Conservation (phyloP, 2,888 invertebrate genomes). For the Tipula confusa region DNA sequence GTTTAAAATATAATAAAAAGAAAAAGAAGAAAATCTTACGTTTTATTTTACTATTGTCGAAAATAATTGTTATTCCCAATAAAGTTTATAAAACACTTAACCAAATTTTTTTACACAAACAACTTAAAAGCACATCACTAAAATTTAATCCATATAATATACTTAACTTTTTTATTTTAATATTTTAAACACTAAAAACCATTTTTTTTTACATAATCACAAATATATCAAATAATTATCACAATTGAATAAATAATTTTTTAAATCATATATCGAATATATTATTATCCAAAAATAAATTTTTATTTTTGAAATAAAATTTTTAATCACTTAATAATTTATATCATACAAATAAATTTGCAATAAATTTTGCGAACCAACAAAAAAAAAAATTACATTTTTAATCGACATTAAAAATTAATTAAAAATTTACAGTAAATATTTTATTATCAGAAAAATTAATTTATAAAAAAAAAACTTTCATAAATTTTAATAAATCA, state of each 20-base stretch:
- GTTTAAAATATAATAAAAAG: not conserved
- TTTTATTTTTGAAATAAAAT: not conserved
- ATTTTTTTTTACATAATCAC: not conserved
- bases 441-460: not conserved
- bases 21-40: not conserved
- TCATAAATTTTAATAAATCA: not conserved
- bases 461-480: not conserved
- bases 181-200: not conserved
- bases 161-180: not conserved
- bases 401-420: not conserved
- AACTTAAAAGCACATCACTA: not conserved
- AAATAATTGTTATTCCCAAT: not conserved
- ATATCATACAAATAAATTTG: no score
- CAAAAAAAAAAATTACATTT: not conserved
- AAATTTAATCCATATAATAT: not conserved
- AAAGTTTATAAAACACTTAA: not conserved
- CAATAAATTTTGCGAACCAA: not conserved
- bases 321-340: constrained; percentile 15
- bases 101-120: not conserved
- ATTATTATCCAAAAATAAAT: not conserved
- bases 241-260: not conserved
- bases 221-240: not conserved
- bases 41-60: not conserved
- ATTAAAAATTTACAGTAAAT: not conserved
- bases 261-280: not conserved